Conservation (phyloP, 2,888 invertebrate species). For the Dasypolia templi region DNA sequence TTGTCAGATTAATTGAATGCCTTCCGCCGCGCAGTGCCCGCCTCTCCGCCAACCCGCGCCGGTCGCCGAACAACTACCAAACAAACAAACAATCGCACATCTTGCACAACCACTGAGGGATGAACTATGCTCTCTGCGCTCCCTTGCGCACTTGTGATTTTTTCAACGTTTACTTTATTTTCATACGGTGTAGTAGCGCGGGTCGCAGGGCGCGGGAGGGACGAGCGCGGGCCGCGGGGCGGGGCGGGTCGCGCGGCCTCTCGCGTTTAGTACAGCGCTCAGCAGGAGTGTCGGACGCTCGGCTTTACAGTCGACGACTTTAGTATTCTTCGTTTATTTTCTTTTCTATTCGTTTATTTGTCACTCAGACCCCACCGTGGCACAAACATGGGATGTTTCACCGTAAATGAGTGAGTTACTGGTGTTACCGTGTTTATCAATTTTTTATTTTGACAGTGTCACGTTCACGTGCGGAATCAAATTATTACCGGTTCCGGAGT, state of each 20-base stretch:
- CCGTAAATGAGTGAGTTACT: conserved; percentile 79
- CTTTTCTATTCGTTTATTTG: conserved; percentile 90
- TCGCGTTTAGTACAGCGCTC: conserved; percentile 90
- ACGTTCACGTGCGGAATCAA: conserved; percentile 87
- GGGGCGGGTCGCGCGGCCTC: conserved; percentile 86
- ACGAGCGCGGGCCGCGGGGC: conserved; percentile 78
- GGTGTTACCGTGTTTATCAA: conserved; percentile 78
- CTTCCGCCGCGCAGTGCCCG: conserved; percentile 70
- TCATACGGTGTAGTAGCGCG: conserved; percentile 82
- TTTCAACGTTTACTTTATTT: conserved; percentile 82
- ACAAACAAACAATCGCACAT: conserved; percentile 70
- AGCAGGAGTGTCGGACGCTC: conserved; percentile 90
- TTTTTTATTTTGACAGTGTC: conserved; percentile 88
- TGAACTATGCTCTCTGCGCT: conserved; percentile 68
- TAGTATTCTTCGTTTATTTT: conserved; percentile 90
- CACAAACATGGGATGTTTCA: conserved; percentile 81
- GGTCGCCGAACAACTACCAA: conserved; percentile 71
- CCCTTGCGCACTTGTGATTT: conserved; percentile 79
- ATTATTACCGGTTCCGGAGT: conserved; percentile 89
- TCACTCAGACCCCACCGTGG: conserved; percentile 81
- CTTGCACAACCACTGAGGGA: conserved; percentile 68
- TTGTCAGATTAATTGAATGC: conserved; percentile 87
- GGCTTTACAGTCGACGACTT: conserved; percentile 88
- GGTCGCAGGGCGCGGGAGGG: conserved; percentile 83
- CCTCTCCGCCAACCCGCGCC: conserved; percentile 58